A percentile compares a stretch with the other conserved stretches of the same genome.
These are phyloP conservation scores for Zophobas morio DNA, from an alignment of 1,140 invertebrate species.

Conservation along the genomic window DNA sequence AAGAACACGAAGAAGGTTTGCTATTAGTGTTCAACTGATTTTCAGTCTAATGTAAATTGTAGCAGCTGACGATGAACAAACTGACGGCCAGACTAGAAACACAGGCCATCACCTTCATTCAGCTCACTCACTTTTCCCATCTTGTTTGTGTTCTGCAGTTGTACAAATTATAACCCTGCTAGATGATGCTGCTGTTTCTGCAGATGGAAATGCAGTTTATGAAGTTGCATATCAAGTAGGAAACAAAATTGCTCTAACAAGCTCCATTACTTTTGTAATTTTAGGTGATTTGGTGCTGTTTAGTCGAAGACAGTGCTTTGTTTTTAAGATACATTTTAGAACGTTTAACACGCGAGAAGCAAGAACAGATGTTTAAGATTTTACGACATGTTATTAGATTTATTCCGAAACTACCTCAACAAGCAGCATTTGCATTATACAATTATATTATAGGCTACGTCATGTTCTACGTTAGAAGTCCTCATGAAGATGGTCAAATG, in stretches of 20 bases:
- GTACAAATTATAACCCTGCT: slow-evolving; percentile 95
- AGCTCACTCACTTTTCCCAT: slow-evolving; percentile 96
- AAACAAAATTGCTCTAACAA: background rate
- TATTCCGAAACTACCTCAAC: slow-evolving; percentile 93
- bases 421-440: slow-evolving; percentile 98
- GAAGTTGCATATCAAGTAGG: slow-evolving; percentile 89
- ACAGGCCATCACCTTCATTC: slow-evolving; percentile 87
- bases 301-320: slow-evolving; percentile 97
- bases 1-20: slow-evolving; percentile 89
- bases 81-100: slow-evolving; percentile 77
- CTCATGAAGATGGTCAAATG: slow-evolving; percentile 94
- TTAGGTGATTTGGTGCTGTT: slow-evolving; percentile 89
- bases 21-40: background rate
- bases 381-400: slow-evolving; percentile 94
- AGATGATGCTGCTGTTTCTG: slow-evolving; percentile 95
- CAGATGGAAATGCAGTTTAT: slow-evolving; percentile 93
- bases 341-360: slow-evolving; percentile 93
- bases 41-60: background rate
- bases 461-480: slow-evolving; percentile 98
- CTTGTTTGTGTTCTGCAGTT: slow-evolving; percentile 94
- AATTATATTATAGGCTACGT: slow-evolving; percentile 99
- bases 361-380: slow-evolving; percentile 96
- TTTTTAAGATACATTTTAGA: slow-evolving; percentile 97
- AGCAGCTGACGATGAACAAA: slow-evolving; percentile 77
- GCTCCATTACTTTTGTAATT: slow-evolving; percentile 3